These are phyloP conservation scores for Clarias macrocephalus DNA, from an alignment of 2,113 vertebrate species.

Conservation along the genomic window DNA sequence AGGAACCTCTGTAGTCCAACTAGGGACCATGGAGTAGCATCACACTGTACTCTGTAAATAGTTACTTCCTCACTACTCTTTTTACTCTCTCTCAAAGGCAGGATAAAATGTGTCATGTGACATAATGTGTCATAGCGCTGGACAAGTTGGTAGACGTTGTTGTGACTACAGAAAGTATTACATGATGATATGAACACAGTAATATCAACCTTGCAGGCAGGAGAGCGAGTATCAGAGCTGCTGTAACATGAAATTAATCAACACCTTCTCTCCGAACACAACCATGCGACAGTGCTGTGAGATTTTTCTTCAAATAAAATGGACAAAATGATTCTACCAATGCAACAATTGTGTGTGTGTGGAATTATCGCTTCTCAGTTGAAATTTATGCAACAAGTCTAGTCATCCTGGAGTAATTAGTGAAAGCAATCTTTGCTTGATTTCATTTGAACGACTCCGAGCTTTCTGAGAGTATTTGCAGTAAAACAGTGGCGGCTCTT, in stretches of 20 bases:
- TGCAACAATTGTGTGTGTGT: background rate
- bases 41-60: background rate
- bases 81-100: too few relatives aligned
- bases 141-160: background rate
- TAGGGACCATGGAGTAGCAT: too few relatives aligned
- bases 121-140: too few relatives aligned
- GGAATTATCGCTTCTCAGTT: background rate
- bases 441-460: background rate
- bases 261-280: background rate
- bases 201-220: background rate
- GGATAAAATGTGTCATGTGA: too few relatives aligned
- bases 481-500: background rate
- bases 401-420: background rate
- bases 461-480: background rate
- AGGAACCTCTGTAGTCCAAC: too few relatives aligned
- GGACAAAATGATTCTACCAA: background rate
- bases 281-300: background rate
- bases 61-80: too few relatives aligned
- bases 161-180: background rate
- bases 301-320: background rate
- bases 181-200: too few relatives aligned
- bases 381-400: background rate
- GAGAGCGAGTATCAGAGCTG: background rate
- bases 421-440: background rate
- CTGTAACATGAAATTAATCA: background rate